phyloP scores from a whole-genome alignment of 2,113 vertebrate species.

The Oxyruncus cristatus region DNA sequence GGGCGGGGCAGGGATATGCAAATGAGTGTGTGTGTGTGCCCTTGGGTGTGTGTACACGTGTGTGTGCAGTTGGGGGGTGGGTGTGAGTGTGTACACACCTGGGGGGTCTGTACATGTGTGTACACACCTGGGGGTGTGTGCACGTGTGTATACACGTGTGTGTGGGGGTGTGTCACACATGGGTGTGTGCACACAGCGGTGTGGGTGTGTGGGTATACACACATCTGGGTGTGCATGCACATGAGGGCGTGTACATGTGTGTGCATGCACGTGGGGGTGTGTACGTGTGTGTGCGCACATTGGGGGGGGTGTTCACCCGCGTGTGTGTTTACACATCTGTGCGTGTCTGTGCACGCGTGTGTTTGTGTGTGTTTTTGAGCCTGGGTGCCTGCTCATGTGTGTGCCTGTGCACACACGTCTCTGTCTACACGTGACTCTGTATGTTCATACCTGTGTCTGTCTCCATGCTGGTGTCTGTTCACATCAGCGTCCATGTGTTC shows the following conservation, averaged over 20 bases:
- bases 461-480: background rate
- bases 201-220: no score
- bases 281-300: background rate
- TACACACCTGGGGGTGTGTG: background rate
- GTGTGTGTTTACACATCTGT: background rate
- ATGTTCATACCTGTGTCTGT: no score
- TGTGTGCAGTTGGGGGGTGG: no score
- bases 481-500: background rate
- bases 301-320: no score
- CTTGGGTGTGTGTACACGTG: background rate
- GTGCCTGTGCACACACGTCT: background rate
- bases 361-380: background rate
- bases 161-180: no score
- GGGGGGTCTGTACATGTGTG: background rate
- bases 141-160: no score
- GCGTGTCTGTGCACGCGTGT: fast-evolving
- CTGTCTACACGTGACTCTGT: no score
- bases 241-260: fast-evolving
- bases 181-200: no score
- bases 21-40: background rate
- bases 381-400: background rate
- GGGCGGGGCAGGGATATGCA: background rate
- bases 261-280: fast-evolving
- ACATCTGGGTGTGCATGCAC: no score
- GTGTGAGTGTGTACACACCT: background rate